Evolutionary conservation across 2,797 vertebrate genomes (phyloP).

Genomic region (Gymnodraco acuticeps): DNA sequence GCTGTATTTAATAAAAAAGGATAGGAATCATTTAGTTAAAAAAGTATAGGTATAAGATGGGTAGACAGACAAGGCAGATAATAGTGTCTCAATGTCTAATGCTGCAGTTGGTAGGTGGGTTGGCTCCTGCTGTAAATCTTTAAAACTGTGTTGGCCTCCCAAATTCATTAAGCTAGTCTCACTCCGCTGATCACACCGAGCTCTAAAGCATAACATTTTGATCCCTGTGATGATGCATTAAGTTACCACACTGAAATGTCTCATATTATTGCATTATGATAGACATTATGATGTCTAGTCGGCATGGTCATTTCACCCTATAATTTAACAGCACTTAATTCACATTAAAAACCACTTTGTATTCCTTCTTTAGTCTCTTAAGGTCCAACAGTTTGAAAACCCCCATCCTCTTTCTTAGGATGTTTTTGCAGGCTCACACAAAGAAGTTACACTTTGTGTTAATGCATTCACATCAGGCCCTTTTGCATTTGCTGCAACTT

Average conservation of each 20-base stretch:
- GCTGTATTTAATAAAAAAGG: background rate
- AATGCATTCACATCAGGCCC: slow-evolving; percentile 59
- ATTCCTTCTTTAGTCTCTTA: background rate
- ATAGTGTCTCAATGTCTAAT: slow-evolving; percentile 30
- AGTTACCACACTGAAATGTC: slow-evolving; percentile 16
- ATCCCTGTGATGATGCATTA: slow-evolving; percentile 40
- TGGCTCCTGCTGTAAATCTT: slow-evolving; percentile 58
- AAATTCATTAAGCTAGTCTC: slow-evolving; percentile 73
- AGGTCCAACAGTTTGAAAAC: background rate
- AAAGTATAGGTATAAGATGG: no score
- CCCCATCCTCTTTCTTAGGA: slow-evolving; percentile 15
- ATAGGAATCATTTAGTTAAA: background rate
- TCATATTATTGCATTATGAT: slow-evolving; percentile 29
- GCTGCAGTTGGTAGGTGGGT: slow-evolving; percentile 44
- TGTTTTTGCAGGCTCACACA: slow-evolving; percentile 37
- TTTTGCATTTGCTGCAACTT: slow-evolving; percentile 64
- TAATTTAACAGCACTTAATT: slow-evolving; percentile 62
- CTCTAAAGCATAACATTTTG: slow-evolving; percentile 51
- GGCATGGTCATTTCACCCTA: slow-evolving; percentile 32
- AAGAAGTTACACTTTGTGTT: slow-evolving; percentile 59
- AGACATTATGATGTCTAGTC: slow-evolving; percentile 40
- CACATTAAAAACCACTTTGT: slow-evolving; percentile 48
- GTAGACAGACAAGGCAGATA: background rate
- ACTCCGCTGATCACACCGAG: slow-evolving; percentile 69
- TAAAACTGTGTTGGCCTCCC: slow-evolving; percentile 55